Evolutionary conservation across 2,888 invertebrate species (phyloP), one percentile per base, ranked within the genome.

Genomic region (Heteromyza rotundicornis): DNA sequence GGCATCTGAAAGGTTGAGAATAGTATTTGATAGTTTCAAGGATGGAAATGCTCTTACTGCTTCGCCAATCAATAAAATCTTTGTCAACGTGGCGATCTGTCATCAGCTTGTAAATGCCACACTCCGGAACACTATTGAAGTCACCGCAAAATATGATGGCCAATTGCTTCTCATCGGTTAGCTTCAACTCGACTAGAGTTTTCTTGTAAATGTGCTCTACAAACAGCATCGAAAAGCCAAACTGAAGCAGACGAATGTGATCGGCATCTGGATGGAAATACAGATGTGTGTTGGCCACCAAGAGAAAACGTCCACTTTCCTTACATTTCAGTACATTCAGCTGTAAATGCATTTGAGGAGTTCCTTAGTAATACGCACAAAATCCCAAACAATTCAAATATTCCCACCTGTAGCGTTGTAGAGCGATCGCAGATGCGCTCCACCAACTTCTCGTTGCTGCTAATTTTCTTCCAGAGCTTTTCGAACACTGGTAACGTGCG

Each of bases 201-300:
- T 84, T 75, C 58, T 78, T 70, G 59, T 84, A 84, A 24, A 90
- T 69, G 73, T 88, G 81, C 70, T 89, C 86, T 22, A 96, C 76
- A 84, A 91, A 92, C 47, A 87, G 84, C 67, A 95, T 86, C 22
- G 88, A 86, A 65, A 91, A 87, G 27, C 90, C 91, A 27, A 90
- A 90, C 86, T 98, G 98, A 20, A 97, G 79, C 2, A 96, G 84
- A 64, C 98, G 86, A 69, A 98, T 90, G 76, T 96, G 94, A 82
- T 94, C 93, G 5, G 96, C 92, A 80, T 92, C 89, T 0, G 96
- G 95, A 80, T 94, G 94, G 76, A 95, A 98, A 84, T 95, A 98
- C 53, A 98, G 86, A 85, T 98, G 98, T 1, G 95, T 96, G 77
- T 96, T 97, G 16, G 90, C 95, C 66, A 90, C 84, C 36, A 93